These are phyloP conservation scores for Tursiops truncatus DNA, from an alignment of 2,113 vertebrate genomes.

Conservation along the genomic window DNA sequence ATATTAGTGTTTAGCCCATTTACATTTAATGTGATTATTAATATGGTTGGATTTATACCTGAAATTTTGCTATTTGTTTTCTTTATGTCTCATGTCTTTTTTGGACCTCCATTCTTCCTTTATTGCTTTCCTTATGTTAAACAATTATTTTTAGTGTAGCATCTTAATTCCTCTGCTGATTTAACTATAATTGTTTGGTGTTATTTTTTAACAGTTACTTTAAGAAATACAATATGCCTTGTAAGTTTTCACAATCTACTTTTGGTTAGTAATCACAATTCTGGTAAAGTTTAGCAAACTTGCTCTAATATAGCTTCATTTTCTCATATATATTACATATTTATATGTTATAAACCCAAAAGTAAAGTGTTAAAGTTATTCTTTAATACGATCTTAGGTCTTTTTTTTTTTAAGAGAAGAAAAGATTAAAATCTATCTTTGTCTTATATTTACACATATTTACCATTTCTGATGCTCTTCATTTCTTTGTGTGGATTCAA, in stretches of 20 bases:
- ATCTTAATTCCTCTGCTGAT: not conserved
- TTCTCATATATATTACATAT: not conserved
- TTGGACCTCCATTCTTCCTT: not conserved
- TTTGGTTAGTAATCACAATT: not conserved
- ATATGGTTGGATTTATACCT: not conserved
- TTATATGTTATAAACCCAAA: not conserved
- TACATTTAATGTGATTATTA: not conserved
- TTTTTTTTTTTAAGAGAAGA: not conserved
- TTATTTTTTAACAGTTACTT: not conserved
- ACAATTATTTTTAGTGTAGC: not conserved
- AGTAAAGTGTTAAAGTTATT: not conserved
- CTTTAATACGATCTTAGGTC: not conserved
- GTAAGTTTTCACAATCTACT: not conserved
- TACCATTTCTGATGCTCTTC: not conserved
- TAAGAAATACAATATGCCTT: not conserved
- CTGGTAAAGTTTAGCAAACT: not conserved
- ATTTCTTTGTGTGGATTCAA: not conserved
- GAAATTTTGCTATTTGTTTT: not conserved
- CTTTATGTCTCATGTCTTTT: not conserved
- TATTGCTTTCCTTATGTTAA: not conserved
- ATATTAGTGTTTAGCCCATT: not conserved
- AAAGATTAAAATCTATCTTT: not conserved
- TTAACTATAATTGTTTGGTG: not conserved
- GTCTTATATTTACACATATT: not conserved
- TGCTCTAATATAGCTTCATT: not conserved